These are phyloP conservation scores for Drosophila sulfurigaster DNA, from an alignment of 1,140 invertebrate genomes.

Conservation along the genomic window DNA sequence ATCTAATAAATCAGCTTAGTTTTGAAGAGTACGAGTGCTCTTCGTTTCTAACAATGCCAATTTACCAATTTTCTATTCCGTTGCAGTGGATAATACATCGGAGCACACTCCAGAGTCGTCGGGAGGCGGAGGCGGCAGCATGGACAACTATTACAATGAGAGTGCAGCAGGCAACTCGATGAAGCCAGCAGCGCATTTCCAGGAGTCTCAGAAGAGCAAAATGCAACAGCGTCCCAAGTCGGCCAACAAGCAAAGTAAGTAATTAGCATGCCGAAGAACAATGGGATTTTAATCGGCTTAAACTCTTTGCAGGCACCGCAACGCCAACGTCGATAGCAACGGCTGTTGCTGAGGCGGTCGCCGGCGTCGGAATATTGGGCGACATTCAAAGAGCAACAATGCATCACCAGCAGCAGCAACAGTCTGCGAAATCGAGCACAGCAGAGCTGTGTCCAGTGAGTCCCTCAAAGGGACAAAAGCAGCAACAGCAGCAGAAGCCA, in stretches of 20 bases:
- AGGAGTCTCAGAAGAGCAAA: slow-evolving; percentile 39
- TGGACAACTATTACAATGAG: slow-evolving; percentile 5
- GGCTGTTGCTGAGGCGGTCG: slow-evolving; percentile 66
- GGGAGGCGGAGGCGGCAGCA: not conserved
- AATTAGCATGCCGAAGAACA: not conserved
- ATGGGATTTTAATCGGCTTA: not conserved
- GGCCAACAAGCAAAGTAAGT: slow-evolving; percentile 73
- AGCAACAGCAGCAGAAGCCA: not conserved
- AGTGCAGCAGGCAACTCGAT: slow-evolving; percentile 7
- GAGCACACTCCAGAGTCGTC: slow-evolving; percentile 39
- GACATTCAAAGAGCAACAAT: slow-evolving; percentile 7
- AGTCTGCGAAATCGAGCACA: not conserved
- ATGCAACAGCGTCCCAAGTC: slow-evolving; percentile 63
- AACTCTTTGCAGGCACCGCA: slow-evolving; percentile 53
- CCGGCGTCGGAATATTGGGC: slow-evolving; percentile 46
- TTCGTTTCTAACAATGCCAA: no score
- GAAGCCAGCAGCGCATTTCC: slow-evolving; percentile 49
- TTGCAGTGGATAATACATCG: slow-evolving; percentile 66
- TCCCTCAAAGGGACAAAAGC: slow-evolving; percentile 8
- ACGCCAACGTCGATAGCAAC: slow-evolving; percentile 72
- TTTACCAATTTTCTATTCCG: not conserved
- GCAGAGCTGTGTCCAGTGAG: not conserved
- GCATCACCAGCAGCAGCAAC: slow-evolving; percentile 8
- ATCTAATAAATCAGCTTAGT: no score
- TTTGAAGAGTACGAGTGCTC: no score